phyloP scores from a whole-genome alignment of 1,140 invertebrate species.

The Drosophila nannoptera region DNA sequence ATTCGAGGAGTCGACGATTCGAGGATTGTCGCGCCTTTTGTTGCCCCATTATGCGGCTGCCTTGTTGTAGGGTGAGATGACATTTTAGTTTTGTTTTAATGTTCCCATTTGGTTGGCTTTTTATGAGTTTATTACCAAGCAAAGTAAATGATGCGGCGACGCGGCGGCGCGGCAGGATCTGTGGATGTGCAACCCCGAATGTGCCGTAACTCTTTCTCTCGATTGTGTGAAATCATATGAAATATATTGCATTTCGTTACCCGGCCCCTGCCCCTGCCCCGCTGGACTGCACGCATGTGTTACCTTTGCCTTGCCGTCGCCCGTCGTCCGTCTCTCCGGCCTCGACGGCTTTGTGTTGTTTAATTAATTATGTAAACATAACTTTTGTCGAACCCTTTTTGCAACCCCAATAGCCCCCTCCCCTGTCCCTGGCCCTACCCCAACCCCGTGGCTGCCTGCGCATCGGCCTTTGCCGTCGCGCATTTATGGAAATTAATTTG shows the following conservation, averaged over 20 bases:
- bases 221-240: conserved; percentile 41
- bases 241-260: conserved; percentile 39
- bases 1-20: background rate
- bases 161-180: conserved; percentile 3
- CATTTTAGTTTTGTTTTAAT: conserved; percentile 78
- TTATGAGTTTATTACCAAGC: conserved; percentile 77
- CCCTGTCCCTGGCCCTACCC: background rate
- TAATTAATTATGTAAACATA: conserved; percentile 79
- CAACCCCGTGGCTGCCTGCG: conserved; percentile 12
- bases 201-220: conserved; percentile 2
- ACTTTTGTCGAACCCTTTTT: conserved; percentile 58
- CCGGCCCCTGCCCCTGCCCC: background rate
- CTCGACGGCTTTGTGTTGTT: conserved; percentile 60
- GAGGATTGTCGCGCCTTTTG: conserved; percentile 39
- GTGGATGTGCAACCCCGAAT: conserved; percentile 25
- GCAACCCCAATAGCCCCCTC: conserved; percentile 28
- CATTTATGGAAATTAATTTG: conserved; percentile 78
- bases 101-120: conserved; percentile 59
- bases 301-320: conserved; percentile 6
- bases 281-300: conserved; percentile 42
- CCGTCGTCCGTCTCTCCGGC: conserved; percentile 6
- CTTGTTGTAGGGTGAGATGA: conserved; percentile 61
- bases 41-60: conserved; percentile 63
- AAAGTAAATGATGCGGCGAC: conserved; percentile 44
- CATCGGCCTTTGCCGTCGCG: conserved; percentile 38